A percentile compares a stretch with the other conserved stretches of the same genome.
These are phyloP conservation scores for Thecocarcelia acutangulata DNA, from an alignment of 2,888 invertebrate genomes.

Conservation along the genomic window DNA sequence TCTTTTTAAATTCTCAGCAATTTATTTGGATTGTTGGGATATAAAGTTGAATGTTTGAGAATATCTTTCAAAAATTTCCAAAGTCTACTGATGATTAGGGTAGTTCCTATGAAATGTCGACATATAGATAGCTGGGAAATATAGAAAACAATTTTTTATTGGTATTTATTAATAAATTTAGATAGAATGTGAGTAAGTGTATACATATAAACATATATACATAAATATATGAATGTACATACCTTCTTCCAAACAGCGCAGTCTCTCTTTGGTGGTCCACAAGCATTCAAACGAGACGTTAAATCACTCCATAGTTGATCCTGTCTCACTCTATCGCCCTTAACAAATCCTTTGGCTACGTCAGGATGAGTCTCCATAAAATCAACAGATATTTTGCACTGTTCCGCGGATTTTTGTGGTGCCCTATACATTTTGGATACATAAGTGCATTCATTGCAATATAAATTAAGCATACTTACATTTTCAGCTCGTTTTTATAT, in stretches of 20 bases:
- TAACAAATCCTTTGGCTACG: not conserved
- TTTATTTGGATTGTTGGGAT: too few species aligned
- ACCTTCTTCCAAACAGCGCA: not conserved
- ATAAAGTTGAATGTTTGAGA: too few species aligned
- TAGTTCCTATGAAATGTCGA: too few species aligned
- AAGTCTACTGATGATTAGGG: too few species aligned
- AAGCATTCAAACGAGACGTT: not conserved
- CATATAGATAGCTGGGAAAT: too few species aligned
- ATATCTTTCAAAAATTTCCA: too few species aligned
- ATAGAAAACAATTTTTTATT: too few species aligned
- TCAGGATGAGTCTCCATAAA: constrained; percentile 2
- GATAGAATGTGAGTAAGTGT: too few species aligned
- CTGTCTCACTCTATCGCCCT: not conserved
- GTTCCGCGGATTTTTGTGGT: not conserved
- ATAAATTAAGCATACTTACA: not conserved
- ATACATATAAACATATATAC: too few species aligned
- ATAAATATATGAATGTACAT: not conserved
- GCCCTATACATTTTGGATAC: not conserved
- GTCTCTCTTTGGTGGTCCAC: not conserved
- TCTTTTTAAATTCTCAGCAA: too few species aligned
- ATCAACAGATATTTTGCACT: not conserved
- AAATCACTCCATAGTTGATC: not conserved
- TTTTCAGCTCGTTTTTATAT: too few species aligned
- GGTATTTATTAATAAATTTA: too few species aligned
- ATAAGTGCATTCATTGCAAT: not conserved